These are phyloP conservation scores for Donacobius atricapilla DNA, from an alignment of 2,113 vertebrate genomes.

Conservation along the genomic window DNA sequence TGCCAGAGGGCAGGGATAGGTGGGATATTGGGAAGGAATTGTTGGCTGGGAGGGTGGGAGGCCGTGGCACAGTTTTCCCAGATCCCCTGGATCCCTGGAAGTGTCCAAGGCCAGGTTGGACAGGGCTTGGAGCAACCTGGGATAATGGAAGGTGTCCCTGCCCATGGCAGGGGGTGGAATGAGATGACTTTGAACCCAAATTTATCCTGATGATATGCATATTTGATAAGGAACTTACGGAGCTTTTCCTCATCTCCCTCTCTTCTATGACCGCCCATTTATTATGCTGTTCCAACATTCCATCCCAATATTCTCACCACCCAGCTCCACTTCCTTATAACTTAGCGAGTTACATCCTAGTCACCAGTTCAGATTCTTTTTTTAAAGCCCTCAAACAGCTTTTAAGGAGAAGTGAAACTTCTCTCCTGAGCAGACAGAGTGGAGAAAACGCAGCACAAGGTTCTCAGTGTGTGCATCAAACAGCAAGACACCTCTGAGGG, in stretches of 20 bases:
- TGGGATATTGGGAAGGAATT: not conserved
- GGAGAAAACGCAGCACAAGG: not conserved
- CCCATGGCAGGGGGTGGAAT: not conserved
- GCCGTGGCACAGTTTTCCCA: rapidly evolving
- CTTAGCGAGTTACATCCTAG: not conserved
- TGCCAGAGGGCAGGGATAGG: rapidly evolving
- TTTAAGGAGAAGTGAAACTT: not conserved
- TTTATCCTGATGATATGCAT: not conserved
- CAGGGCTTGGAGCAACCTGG: rapidly evolving
- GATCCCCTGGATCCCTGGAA: not conserved
- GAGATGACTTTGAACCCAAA: not conserved
- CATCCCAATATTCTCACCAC: not conserved
- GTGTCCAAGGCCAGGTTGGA: not conserved
- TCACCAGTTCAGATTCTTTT: not conserved
- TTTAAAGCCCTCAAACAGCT: not conserved
- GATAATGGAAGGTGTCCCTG: not conserved
- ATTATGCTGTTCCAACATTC: not conserved
- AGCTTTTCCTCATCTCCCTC: not conserved
- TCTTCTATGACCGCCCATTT: rapidly evolving
- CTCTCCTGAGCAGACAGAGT: not conserved
- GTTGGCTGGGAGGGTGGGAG: rapidly evolving
- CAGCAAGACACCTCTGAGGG: not conserved
- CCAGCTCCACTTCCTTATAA: not conserved
- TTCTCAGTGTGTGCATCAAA: not conserved
- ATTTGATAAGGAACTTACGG: not conserved